Evolutionary conservation across 2,113 vertebrate genomes (phyloP), one percentile per base, ranked within the genome.

Genomic region (Barbus barbus): DNA sequence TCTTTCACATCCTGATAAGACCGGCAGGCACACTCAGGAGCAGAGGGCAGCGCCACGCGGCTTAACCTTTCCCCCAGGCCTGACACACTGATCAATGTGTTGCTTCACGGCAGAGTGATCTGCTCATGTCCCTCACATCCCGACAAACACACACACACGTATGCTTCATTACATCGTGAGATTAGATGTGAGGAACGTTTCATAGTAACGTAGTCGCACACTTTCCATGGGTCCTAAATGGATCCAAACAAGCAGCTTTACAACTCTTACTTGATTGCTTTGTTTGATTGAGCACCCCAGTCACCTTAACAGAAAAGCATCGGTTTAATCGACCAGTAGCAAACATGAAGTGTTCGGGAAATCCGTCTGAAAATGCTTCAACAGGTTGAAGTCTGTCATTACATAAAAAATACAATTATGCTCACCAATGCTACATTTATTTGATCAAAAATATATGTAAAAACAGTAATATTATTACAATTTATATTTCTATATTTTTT

Each of bases 1-100:
- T 90, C 86, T 90, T 90, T 92, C 92, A 92, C 92, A 93, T 93
- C 92, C 94, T 91, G 94, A 95, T 95, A 94, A 95, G 92, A 94
- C 90, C 90, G 88, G 88, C 90, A 90, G 89, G 88, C 87, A 88
- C 46, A 84, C 89, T 83, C 87, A 86, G 89, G 90, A 90, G 89
- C 89, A 28, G 89, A 88, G 87, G 88, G 77, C 51, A 90, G 87
- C 87, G 91, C 91, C 85, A 72, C 83, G 78, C 90, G 90, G 93
- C 93, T 95, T 95, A 94, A 95, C 94, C 94, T 94, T 95, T 93
- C 91, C 94, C 85, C 87, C 51, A 74, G 89, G 51, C 71, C 88
- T 92, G 93, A 93, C 92, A 92, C 86, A 24, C 92, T 93, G 93
- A 95, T 95, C 93, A 91, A 95, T 95, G 93, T 89, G 90, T 90